A percentile compares a stretch with the other conserved stretches of the same genome.
These are phyloP conservation scores for Tretioscincus oriximinensis DNA, from an alignment of 2,113 vertebrate genomes.

Conservation along the genomic window DNA sequence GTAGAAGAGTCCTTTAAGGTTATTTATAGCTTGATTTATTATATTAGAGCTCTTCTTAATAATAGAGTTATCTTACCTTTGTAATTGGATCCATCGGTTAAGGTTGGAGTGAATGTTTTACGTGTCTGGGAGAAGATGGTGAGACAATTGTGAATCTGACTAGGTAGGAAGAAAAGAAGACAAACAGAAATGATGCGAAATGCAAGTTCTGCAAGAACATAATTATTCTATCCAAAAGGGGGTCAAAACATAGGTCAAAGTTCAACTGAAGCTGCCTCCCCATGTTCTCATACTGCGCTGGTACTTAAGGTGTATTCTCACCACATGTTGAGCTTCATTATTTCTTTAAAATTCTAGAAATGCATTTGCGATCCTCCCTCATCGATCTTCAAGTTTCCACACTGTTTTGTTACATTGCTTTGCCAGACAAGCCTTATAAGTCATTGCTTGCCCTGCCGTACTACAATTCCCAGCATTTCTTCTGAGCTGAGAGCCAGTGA, in stretches of 20 bases:
- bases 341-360: too few relatives aligned
- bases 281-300: too few relatives aligned
- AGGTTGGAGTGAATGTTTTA: conserved; percentile 57
- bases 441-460: too few relatives aligned
- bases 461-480: too few relatives aligned
- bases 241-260: conserved; percentile 16
- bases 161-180: conserved; percentile 38
- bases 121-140: conserved; percentile 44
- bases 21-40: conserved; percentile 75
- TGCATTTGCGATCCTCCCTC: too few relatives aligned
- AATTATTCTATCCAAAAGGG: neutral
- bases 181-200: conserved; percentile 35
- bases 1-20: conserved; percentile 62
- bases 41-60: conserved; percentile 67
- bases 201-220: neutral
- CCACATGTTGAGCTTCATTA: too few relatives aligned
- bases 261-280: neutral
- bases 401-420: too few relatives aligned
- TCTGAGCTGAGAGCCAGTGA: too few relatives aligned
- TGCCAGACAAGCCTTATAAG: too few relatives aligned
- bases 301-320: too few relatives aligned
- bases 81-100: conserved; percentile 69
- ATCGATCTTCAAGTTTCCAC: too few relatives aligned
- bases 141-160: conserved; percentile 46
- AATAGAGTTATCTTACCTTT: conserved; percentile 71